Conservation (phyloP, 23 tunicate genomes). For the Oikopleura dioica region DNA sequence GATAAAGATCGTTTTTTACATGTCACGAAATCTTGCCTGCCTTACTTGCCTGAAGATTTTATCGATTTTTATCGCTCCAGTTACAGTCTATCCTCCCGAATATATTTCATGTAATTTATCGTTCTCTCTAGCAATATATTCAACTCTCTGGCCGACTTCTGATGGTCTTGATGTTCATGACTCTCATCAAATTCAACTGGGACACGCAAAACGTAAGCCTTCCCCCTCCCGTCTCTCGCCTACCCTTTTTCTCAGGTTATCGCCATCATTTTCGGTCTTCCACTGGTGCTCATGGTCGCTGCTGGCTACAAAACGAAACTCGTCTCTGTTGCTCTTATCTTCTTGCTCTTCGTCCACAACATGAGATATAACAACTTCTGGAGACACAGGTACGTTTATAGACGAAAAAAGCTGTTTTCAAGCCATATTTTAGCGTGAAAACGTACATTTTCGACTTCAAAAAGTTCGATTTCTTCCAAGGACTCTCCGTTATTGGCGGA, state of each 20-base stretch:
- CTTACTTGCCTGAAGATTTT: too few relatives aligned
- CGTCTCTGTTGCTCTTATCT: slow-evolving; percentile 55
- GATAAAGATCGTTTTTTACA: too few relatives aligned
- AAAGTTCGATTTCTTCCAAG: slow-evolving; percentile 93
- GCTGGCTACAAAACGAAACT: slow-evolving; percentile 86
- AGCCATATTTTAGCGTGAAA: neutral
- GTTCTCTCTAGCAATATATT: slow-evolving; percentile 24
- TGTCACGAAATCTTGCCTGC: too few relatives aligned
- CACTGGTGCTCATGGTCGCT: slow-evolving; percentile 58
- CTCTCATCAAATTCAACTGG: slow-evolving; percentile 63
- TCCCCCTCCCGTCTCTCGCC: too few relatives aligned
- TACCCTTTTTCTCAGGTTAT: slow-evolving; percentile 16
- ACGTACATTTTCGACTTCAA: slow-evolving; percentile 32
- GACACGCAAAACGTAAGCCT: slow-evolving; percentile 34
- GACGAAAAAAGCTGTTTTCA: neutral
- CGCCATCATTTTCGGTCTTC: slow-evolving; percentile 59
- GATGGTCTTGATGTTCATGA: slow-evolving; percentile 88
- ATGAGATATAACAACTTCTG: slow-evolving; percentile 80
- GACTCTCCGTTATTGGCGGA: slow-evolving; percentile 87
- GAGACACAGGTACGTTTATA: slow-evolving; percentile 19
- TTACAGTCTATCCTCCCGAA: too few relatives aligned
- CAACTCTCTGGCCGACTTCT: slow-evolving; percentile 96
- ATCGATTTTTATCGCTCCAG: too few relatives aligned
- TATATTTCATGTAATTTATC: too few relatives aligned
- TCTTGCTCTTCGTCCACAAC: slow-evolving; percentile 47